These are phyloP conservation scores for Muraenolepis orangiensis DNA, from an alignment of 2,797 vertebrate species.

Conservation along the genomic window DNA sequence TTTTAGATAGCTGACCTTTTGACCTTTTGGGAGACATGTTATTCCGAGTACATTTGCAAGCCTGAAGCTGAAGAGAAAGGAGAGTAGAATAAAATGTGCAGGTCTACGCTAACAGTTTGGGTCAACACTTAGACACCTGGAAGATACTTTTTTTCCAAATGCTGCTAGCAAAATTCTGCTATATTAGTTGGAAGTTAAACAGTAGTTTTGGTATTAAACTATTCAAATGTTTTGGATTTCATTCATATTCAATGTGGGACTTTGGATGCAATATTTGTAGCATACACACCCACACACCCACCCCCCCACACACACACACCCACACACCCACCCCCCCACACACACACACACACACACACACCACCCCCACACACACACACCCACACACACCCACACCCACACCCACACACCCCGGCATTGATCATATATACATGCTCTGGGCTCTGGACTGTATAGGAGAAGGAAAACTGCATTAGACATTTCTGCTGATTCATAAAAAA, in stretches of 20 bases:
- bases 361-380: slow-evolving; percentile 33
- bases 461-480: background rate
- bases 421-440: slow-evolving; percentile 58
- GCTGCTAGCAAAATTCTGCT: slow-evolving; percentile 40
- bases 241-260: background rate
- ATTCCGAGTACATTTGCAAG: background rate
- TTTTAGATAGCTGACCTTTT: background rate
- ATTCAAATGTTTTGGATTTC: background rate
- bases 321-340: slow-evolving; percentile 7
- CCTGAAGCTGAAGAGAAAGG: background rate
- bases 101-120: slow-evolving; percentile 28
- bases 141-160: too few relatives aligned
- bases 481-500: slow-evolving; percentile 15
- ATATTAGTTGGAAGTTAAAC: slow-evolving; percentile 53
- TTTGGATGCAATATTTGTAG: background rate
- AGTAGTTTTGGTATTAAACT: slow-evolving; percentile 51
- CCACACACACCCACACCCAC: background rate
- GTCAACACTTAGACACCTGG: slow-evolving; percentile 35
- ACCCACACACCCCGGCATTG: slow-evolving; percentile 40
- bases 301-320: slow-evolving; percentile 25
- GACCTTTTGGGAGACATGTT: background rate
- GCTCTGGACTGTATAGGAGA: slow-evolving; percentile 22
- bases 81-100: background rate
- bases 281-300: slow-evolving; percentile 20
- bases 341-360: slow-evolving; percentile 6